A percentile compares a stretch with the other conserved stretches of the same genome.
phyloP scores from a whole-genome alignment of 2,797 vertebrate genomes.

The Falco naumanni region DNA sequence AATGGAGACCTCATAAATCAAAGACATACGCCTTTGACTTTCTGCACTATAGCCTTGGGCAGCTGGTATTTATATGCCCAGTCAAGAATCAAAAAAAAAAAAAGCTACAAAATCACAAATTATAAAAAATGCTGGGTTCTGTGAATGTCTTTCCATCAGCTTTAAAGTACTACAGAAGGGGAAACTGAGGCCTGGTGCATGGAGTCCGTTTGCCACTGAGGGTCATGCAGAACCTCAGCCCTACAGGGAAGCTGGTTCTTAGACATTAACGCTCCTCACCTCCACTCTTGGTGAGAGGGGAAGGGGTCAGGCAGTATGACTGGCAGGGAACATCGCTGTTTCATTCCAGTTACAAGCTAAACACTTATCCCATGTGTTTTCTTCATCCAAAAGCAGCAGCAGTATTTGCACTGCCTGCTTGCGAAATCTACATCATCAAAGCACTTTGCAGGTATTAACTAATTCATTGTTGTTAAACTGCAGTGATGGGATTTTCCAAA shows the following conservation, averaged over 20 bases:
- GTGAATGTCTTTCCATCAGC: background rate
- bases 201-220: background rate
- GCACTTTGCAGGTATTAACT: background rate
- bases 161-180: background rate
- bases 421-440: background rate
- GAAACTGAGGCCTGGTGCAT: background rate
- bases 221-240: background rate
- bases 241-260: background rate
- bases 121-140: background rate
- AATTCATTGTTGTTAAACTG: background rate
- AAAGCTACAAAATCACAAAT: background rate
- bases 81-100: background rate
- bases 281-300: background rate
- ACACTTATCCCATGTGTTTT: background rate
- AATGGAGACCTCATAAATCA: constrained; percentile 44
- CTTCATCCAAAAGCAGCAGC: background rate
- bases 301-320: background rate
- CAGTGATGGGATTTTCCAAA: background rate
- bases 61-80: constrained; percentile 1
- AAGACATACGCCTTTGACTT: background rate
- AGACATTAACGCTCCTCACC: background rate
- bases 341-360: background rate
- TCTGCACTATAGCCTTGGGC: background rate
- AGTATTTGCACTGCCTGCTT: background rate
- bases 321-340: background rate